Conservation (phyloP, 1,140 invertebrate genomes). For the Tribolium madens region DNA sequence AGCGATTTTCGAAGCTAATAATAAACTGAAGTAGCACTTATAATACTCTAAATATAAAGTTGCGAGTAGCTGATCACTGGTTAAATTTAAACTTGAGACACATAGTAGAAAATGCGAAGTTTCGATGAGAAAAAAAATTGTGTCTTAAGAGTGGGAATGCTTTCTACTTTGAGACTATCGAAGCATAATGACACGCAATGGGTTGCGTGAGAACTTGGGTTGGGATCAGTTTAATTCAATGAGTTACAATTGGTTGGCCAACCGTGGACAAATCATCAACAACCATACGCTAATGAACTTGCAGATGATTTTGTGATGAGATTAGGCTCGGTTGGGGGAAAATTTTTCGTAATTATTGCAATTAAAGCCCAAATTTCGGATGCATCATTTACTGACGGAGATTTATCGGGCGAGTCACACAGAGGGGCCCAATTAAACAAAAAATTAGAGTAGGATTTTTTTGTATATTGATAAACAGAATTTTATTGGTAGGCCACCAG, state of each 20-base stretch:
- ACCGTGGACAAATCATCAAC: constrained; percentile 24
- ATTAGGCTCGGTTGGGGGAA: background rate
- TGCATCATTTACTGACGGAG: too few species aligned
- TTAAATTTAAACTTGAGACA: constrained; percentile 13
- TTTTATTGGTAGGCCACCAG: too few species aligned
- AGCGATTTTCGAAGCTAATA: constrained; percentile 8
- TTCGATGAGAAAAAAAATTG: background rate
- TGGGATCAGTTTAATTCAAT: constrained; percentile 27
- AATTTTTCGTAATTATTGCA: too few species aligned
- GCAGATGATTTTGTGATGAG: background rate
- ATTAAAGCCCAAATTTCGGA: too few species aligned
- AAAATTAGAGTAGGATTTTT: too few species aligned
- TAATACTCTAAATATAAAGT: constrained; percentile 16
- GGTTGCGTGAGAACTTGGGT: constrained; percentile 38
- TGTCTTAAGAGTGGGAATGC: constrained; percentile 4
- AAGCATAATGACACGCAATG: constrained; percentile 39
- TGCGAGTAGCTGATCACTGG: background rate
- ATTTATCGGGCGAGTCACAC: too few species aligned
- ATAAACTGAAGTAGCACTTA: constrained; percentile 13
- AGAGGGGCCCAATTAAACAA: too few species aligned
- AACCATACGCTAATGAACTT: constrained; percentile 34
- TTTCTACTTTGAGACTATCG: constrained; percentile 22
- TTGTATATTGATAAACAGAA: too few species aligned
- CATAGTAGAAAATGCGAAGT: background rate
- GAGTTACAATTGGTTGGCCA: constrained; percentile 41